A percentile compares a stretch with the other conserved stretches of the same genome.
These are phyloP conservation scores for Chymomyza procnemis DNA, from an alignment of 2,888 invertebrate genomes.

Conservation along the genomic window DNA sequence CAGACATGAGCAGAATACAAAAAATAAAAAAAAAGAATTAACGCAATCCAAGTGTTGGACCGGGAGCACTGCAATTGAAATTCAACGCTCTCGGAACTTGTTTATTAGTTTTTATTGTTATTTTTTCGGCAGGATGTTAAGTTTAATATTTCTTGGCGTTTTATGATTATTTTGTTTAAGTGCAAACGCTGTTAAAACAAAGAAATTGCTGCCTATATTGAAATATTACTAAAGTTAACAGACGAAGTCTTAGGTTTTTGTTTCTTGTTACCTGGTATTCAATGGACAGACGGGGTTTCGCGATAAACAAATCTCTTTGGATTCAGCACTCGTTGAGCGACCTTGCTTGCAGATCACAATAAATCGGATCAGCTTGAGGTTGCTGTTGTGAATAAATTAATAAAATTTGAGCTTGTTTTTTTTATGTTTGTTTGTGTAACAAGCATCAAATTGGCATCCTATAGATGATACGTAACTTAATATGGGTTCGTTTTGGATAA, in stretches of 20 bases:
- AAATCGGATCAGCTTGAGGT: slow-evolving; percentile 29
- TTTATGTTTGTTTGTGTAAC: neutral
- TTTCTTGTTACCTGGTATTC: neutral
- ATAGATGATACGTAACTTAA: neutral
- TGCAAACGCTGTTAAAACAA: neutral
- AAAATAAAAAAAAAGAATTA: neutral
- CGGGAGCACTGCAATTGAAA: neutral
- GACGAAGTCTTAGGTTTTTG: no score
- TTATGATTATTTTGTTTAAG: neutral
- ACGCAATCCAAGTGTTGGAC: no score
- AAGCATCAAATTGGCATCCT: neutral
- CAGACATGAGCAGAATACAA: slow-evolving; percentile 29
- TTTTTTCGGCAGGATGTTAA: neutral
- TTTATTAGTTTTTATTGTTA: neutral
- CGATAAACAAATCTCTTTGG: slow-evolving; percentile 16
- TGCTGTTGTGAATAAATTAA: neutral
- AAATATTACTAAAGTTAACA: no score
- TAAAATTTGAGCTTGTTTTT: slow-evolving; percentile 10
- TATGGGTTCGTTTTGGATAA: neutral
- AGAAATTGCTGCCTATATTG: no score
- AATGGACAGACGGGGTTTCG: neutral
- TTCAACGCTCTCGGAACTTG: neutral
- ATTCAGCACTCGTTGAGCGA: slow-evolving; percentile 45
- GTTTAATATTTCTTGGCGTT: neutral
- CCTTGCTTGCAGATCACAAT: slow-evolving; percentile 54